Base-by-base conservation (phyloP, 2,113 vertebrate species). In the Cephalopterus ornatus region DNA sequence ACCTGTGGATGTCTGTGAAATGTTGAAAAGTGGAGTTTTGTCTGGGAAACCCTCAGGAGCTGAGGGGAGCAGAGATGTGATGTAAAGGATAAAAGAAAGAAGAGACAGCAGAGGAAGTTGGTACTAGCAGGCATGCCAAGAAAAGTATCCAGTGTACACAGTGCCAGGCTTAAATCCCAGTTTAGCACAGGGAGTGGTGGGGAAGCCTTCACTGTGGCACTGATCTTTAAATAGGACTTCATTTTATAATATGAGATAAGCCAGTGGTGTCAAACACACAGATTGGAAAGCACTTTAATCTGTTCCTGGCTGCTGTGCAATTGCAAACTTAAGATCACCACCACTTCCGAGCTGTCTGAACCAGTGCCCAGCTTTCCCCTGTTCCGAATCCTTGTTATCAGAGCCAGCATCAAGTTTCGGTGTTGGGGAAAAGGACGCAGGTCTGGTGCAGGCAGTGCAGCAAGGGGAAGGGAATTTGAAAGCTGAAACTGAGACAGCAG, bases 151-250 rank as follows among this genome's bases (percentile, higher is more conserved):
- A 91, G 89, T 95, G 39, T 92, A 78, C 85, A 33, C 0, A 8
- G 86, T 95, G 94, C 95, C 95, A 97, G 92, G 96, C 93, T 89
- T 86, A 93, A 92, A 84, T 87, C 89, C 72, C 62, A 49, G 4
- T 97, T 97, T 95, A 97, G 96, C 62, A 27, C 58, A 77, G 82
- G 91, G 96, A 94, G 97, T 85, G 82, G 75, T 27, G 50, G 94
- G 95, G 94, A 94, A 97, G 88, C 95, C 93, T 96, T 95, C 80
- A 16, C 83, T 72, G 76, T 88, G 95, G 85, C 86, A 88, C 89
- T 92, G 86, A 42, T 94, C 96, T 95, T 97, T 97, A 96, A 97
- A 97, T 97, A 97, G 95, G 78, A 89, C 91, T 89, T 95, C 62
- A 91, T 93, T 95, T 94, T 97, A 95, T 92, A 91, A 87, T 86